These are phyloP conservation scores for Spea hammondii DNA, from an alignment of 2,797 vertebrate genomes.

Conservation along the genomic window DNA sequence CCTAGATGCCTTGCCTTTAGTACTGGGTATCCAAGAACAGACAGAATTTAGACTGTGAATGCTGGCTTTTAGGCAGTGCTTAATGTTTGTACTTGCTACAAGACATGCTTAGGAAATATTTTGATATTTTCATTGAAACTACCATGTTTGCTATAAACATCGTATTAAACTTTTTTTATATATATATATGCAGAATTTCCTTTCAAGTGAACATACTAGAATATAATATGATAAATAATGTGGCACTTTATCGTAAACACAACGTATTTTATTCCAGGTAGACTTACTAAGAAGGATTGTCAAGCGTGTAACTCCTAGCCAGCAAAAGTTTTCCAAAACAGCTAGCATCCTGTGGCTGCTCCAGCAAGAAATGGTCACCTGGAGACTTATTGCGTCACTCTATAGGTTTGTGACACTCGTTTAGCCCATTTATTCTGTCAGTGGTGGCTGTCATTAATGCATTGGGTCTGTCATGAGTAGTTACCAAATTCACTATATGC, in stretches of 20 bases:
- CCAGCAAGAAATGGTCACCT: slow-evolving; percentile 91
- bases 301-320: slow-evolving; percentile 81
- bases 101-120: background rate
- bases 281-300: slow-evolving; percentile 86
- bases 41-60: too few relatives aligned
- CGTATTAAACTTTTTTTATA: too few relatives aligned
- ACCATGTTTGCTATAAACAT: background rate
- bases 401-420: slow-evolving; percentile 76
- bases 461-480: too few relatives aligned
- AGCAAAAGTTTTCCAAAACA: slow-evolving; percentile 89
- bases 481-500: too few relatives aligned
- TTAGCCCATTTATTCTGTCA: background rate
- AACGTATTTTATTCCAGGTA: slow-evolving; percentile 69
- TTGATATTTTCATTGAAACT: background rate
- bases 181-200: too few relatives aligned
- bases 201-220: too few relatives aligned
- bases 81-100: background rate
- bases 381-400: slow-evolving; percentile 89
- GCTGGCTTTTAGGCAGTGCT: too few relatives aligned
- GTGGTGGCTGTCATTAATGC: too few relatives aligned
- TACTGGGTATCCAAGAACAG: too few relatives aligned
- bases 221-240: too few relatives aligned
- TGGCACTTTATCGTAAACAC: too few relatives aligned
- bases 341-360: slow-evolving; percentile 92
- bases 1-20: too few relatives aligned